phyloP scores from a whole-genome alignment of 2,888 invertebrate genomes.

The Xylota sylvarum region DNA sequence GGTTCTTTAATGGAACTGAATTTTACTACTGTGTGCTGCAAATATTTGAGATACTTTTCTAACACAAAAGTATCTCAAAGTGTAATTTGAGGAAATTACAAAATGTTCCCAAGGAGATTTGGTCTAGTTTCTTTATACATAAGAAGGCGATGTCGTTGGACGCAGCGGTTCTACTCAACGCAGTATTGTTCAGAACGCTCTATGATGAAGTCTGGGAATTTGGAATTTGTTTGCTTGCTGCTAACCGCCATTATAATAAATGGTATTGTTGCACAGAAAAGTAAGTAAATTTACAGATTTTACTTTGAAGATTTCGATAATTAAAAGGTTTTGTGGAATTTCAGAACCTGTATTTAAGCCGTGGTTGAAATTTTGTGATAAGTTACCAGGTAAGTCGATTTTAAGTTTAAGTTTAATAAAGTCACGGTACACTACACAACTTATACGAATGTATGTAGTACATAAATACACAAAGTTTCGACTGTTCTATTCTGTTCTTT shows the following conservation, averaged over 20 bases:
- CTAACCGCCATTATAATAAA: neutral
- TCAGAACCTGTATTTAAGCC: neutral
- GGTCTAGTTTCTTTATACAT: neutral
- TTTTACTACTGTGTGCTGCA: slow-evolving; percentile 1
- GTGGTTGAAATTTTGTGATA: neutral
- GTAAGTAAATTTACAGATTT: neutral
- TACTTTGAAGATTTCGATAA: neutral
- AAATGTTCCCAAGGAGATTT: neutral
- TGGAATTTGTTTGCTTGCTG: neutral
- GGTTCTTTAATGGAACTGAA: slow-evolving; percentile 41
- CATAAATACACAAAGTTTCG: too few relatives aligned
- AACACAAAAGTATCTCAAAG: slow-evolving; percentile 11
- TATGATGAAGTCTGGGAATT: neutral
- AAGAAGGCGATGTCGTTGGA: neutral
- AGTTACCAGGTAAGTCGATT: neutral
- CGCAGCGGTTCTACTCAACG: neutral
- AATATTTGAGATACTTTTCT: slow-evolving; percentile 36
- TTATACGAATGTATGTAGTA: too few relatives aligned
- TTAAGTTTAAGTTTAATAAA: too few relatives aligned
- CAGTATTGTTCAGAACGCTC: neutral
- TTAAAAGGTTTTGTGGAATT: neutral
- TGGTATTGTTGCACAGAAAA: neutral
- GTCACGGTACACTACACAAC: too few relatives aligned
- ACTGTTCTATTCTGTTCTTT: too few relatives aligned
- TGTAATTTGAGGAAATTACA: slow-evolving; percentile 15